phyloP scores from a whole-genome alignment of 2,888 invertebrate species.

The Ochropleura plecta region DNA sequence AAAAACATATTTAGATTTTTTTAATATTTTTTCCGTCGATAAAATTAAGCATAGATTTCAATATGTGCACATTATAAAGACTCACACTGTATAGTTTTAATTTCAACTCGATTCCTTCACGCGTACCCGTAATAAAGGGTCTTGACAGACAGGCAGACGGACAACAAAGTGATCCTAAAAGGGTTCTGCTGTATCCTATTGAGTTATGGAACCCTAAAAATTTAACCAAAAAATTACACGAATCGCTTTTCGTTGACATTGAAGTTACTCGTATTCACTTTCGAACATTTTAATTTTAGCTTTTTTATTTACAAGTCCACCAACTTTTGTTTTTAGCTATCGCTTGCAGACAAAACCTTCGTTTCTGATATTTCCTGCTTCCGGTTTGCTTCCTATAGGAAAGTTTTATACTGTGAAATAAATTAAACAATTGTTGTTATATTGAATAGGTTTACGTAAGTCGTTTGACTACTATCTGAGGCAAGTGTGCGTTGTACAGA shows the following conservation, averaged over 20 bases:
- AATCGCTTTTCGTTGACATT: slow-evolving; percentile 42
- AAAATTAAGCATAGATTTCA: too few relatives aligned
- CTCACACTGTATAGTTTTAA: too few relatives aligned
- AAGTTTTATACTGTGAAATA: background rate
- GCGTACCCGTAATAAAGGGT: too few relatives aligned
- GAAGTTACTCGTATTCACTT: slow-evolving; percentile 32
- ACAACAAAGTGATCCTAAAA: too few relatives aligned
- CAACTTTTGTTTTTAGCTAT: slow-evolving; percentile 38
- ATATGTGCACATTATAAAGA: too few relatives aligned
- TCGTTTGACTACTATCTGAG: background rate
- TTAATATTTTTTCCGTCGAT: too few relatives aligned
- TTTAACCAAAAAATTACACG: too few relatives aligned
- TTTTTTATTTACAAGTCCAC: slow-evolving; percentile 25
- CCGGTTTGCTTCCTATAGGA: slow-evolving; percentile 24
- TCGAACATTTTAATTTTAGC: slow-evolving; percentile 44
- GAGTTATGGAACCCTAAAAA: too few relatives aligned
- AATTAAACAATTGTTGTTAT: background rate
- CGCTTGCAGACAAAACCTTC: slow-evolving; percentile 45
- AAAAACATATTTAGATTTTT: too few relatives aligned
- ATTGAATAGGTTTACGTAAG: background rate
- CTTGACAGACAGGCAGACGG: too few relatives aligned
- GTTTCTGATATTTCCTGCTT: slow-evolving; percentile 45
- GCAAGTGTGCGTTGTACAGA: background rate
- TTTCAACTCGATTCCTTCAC: too few relatives aligned
- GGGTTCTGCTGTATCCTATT: too few relatives aligned